Evolutionary conservation across 2,113 vertebrate genomes (phyloP).

Genomic region (Pogonocichla stellata): DNA sequence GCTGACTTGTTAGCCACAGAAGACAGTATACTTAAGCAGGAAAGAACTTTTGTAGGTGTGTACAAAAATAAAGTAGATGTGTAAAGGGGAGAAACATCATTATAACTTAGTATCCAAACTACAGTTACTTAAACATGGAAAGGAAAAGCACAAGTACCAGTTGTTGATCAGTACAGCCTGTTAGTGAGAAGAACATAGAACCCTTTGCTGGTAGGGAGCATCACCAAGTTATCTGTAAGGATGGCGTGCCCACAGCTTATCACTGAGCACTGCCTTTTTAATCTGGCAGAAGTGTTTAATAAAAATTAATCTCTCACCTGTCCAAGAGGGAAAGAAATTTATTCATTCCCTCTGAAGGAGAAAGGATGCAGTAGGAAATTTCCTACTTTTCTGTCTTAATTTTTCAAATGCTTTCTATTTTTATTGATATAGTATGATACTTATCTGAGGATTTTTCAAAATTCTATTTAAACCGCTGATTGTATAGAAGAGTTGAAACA

Average conservation of each 20-base stretch:
- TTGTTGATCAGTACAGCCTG: neutral
- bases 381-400: neutral
- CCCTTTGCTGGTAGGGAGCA: neutral
- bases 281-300: neutral
- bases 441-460: neutral
- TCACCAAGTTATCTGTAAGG: neutral
- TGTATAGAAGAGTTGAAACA: neutral
- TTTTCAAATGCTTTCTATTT: neutral
- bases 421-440: neutral
- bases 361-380: neutral
- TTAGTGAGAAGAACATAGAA: neutral
- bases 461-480: neutral
- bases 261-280: neutral
- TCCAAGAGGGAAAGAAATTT: neutral
- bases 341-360: neutral
- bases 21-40: neutral
- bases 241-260: neutral
- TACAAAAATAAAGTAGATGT: neutral
- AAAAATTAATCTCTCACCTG: neutral
- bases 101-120: neutral
- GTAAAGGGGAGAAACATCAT: neutral
- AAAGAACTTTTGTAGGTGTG: neutral
- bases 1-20: neutral
- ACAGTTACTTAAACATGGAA: neutral
- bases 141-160: neutral